phyloP scores from a whole-genome alignment of 2,797 vertebrate species.

The Phrynocephalus guinanensis region DNA sequence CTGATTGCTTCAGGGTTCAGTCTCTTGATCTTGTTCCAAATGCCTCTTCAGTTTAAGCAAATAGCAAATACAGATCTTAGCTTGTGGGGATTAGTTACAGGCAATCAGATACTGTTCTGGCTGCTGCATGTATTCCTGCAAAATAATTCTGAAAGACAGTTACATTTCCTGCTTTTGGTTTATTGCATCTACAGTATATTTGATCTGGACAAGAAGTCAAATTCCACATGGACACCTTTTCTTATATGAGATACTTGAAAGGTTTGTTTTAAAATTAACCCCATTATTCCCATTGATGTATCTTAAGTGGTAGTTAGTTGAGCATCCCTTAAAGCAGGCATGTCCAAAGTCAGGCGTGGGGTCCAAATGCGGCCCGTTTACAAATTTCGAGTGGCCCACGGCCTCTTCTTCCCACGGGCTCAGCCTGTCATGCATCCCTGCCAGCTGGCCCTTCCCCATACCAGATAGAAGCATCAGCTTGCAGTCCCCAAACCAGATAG shows the following conservation, averaged over 20 bases:
- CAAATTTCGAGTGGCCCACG: no score
- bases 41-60: background rate
- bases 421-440: no score
- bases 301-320: background rate
- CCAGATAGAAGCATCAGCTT: no score
- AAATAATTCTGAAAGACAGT: no score
- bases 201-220: conserved; percentile 21
- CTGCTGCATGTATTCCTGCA: background rate
- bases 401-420: no score
- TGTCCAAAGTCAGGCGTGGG: no score
- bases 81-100: background rate
- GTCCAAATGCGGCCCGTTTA: no score
- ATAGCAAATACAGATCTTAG: background rate
- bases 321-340: background rate
- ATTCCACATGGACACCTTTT: conserved; percentile 13
- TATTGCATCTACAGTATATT: background rate
- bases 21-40: background rate
- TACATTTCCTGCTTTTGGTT: no score
- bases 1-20: background rate
- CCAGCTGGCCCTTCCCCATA: no score
- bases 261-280: conserved; percentile 17
- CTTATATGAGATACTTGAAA: background rate
- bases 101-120: background rate
- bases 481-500: no score
- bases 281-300: background rate